Percentiles rank a stretch among this genome's conserved stretches.
phyloP scores from a whole-genome alignment of 92 coral and sea anemone species.

The Virgularia gustaviana region DNA sequence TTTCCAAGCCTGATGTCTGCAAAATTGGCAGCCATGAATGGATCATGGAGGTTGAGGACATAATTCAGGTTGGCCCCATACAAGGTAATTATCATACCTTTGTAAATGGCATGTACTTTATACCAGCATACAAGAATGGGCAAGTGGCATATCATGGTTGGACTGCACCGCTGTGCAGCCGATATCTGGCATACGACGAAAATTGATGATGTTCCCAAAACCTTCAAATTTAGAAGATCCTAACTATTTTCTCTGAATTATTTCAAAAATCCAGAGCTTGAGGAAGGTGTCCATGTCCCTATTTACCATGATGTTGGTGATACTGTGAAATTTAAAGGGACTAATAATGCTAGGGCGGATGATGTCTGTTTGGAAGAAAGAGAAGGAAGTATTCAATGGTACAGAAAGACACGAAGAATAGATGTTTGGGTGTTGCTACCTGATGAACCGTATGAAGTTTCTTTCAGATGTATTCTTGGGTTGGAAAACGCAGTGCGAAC shows the following conservation, averaged over 20 bases:
- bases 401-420: conserved; percentile 44
- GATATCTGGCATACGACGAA: conserved; percentile 29
- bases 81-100: too few species aligned
- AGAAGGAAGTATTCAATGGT: conserved; percentile 40
- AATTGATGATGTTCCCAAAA: conserved; percentile 50
- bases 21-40: too few species aligned
- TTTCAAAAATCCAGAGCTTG: conserved; percentile 32
- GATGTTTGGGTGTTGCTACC: conserved; percentile 43
- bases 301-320: conserved; percentile 45
- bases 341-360: conserved; percentile 29
- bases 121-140: too few species aligned
- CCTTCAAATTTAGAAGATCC: conserved; percentile 46
- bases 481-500: conserved; percentile 32
- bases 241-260: conserved; percentile 39
- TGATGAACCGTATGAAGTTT: conserved; percentile 26
- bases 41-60: too few species aligned
- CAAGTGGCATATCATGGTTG: too few species aligned
- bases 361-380: neutral
- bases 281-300: conserved; percentile 37
- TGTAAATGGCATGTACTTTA: too few species aligned
- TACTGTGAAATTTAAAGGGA: conserved; percentile 40
- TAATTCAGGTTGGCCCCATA: too few species aligned
- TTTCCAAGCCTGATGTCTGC: too few species aligned
- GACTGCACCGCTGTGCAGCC: too few species aligned
- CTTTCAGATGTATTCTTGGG: conserved; percentile 33